Base-by-base conservation (phyloP, 1,140 invertebrate genomes). In the Brachionus sp. region DNA sequence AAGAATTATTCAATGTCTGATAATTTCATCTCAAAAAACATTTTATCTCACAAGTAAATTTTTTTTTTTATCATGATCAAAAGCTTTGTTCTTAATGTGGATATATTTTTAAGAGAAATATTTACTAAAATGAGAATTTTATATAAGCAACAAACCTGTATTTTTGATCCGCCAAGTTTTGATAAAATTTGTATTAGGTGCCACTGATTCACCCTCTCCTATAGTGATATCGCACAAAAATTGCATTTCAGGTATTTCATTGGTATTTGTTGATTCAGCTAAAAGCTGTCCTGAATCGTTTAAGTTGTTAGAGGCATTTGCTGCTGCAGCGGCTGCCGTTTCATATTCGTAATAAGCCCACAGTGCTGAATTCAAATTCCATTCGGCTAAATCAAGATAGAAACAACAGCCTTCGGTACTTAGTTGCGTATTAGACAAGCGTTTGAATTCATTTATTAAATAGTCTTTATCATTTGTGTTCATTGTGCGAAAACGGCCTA, bases 261-360 rank as follows among this genome's bases (percentile, higher is more conserved):
- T 35, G 6, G 57, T 12, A 70, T 53, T 73, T n/a, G 35, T 12
- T 5, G 77, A 25, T 53, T 39, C 16, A 10, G 7, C 25, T 16
- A 46, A 46, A 25, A 44, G 12, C 23, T 75, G 70, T 12, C 19
- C 12, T n/a, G 16, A 19, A n/a, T 25, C 10, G n/a, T 75, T 57
- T 6, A 84, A 25, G 42, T 29, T 16, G 25, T 44, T 91, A 91
- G 68, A 84, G 84, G 77, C 84, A 84, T 84, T 84, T 44, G 87
- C 87, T 16, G 80, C 33, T 16, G 82, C 35, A 10, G 46, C 73
- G 64, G 87, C 89, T 7, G 91, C 90, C 84, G 91, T 91, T 86
- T 94, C 93, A 86, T 93, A 93, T 89, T 98, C 96, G 90, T 97
- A 94, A 88, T 97, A 98, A 85, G 95, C 95, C 89, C 96, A 94